A percentile compares a stretch with the other conserved stretches of the same genome.
Conservation (phyloP, 2,113 vertebrate genomes). For the Archocentrus centrarchus region DNA sequence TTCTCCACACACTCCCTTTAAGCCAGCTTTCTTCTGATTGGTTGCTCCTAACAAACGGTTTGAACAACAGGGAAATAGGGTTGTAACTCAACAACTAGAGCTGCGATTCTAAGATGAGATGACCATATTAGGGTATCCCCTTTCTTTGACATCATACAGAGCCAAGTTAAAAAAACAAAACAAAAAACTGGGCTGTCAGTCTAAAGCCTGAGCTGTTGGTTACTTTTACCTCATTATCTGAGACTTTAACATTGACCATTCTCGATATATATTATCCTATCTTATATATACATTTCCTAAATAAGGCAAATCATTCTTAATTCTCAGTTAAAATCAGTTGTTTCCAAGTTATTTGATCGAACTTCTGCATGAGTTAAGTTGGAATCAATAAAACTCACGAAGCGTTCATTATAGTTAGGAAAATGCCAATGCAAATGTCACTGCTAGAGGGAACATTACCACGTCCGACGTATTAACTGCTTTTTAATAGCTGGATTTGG, state of each 20-base stretch:
- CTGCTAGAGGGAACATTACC: background rate
- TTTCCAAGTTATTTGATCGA: background rate
- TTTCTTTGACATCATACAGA: background rate
- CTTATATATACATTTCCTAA: background rate
- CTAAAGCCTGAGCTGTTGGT: background rate
- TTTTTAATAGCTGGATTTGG: background rate
- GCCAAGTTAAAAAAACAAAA: too few relatives aligned
- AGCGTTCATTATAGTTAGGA: background rate
- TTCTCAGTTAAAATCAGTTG: background rate
- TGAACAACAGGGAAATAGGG: background rate
- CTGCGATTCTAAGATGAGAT: background rate
- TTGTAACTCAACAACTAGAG: background rate
- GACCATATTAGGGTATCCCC: background rate
- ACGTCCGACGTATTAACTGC: background rate
- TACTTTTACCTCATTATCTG: background rate
- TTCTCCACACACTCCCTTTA: background rate
- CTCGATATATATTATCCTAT: too few relatives aligned
- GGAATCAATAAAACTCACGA: background rate
- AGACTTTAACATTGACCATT: background rate
- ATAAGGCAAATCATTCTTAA: background rate
- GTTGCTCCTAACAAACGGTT: background rate
- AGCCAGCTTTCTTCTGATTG: background rate
- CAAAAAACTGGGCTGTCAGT: background rate
- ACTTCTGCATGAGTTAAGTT: background rate
- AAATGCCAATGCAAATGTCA: background rate